Evolutionary conservation across 2,113 vertebrate genomes (phyloP).

Genomic region (Tychaedon coryphoeus): DNA sequence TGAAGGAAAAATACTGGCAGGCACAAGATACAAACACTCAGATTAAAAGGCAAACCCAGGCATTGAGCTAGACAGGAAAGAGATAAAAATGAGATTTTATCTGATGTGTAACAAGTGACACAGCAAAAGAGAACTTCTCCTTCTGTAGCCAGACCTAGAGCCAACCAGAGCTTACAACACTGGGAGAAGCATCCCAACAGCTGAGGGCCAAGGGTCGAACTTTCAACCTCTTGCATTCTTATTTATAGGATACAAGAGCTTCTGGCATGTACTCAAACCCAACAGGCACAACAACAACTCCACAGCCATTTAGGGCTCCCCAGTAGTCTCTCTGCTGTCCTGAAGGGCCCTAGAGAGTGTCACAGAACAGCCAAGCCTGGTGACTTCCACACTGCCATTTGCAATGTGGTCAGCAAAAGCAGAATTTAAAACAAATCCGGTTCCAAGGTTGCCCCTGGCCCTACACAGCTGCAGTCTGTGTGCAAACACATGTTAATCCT

Average conservation of each 20-base stretch:
- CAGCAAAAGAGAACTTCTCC: neutral
- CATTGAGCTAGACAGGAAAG: neutral
- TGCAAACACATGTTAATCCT: neutral
- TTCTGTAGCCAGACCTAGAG: neutral
- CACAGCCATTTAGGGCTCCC: neutral
- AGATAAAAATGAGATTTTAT: neutral
- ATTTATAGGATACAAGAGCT: neutral
- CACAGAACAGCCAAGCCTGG: neutral
- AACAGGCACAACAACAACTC: neutral
- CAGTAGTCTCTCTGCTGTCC: neutral
- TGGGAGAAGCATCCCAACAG: neutral
- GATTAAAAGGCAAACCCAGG: neutral
- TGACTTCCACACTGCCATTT: neutral
- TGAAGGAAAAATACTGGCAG: neutral
- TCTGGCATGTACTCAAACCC: neutral
- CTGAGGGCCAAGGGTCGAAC: neutral
- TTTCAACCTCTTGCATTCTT: neutral
- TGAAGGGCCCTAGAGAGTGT: neutral
- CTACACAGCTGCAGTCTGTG: neutral
- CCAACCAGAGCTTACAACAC: neutral
- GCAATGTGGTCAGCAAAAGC: neutral
- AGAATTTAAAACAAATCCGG: neutral
- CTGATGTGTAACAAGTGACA: neutral
- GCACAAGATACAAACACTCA: neutral
- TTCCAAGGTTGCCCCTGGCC: fast-evolving